Evolutionary conservation across 2,888 invertebrate species (phyloP), one percentile per base, ranked within the genome.

Genomic region (Heliconius cydno): DNA sequence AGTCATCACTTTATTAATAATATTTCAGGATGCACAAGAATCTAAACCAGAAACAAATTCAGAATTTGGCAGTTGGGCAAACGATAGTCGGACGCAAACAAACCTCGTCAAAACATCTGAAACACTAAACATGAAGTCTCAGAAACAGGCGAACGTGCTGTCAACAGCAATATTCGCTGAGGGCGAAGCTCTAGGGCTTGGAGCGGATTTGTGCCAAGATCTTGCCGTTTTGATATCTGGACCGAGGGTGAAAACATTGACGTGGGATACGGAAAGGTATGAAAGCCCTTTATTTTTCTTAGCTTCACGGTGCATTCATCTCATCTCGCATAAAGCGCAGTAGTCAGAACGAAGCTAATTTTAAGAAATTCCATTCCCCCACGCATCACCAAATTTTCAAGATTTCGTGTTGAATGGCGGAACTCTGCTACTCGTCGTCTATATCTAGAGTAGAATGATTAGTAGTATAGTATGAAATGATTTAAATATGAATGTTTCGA

Each of bases 241-340:
- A 85, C 97, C 97, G 0, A 92, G 97, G 73, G 96, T 97, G 83
- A 97, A 97, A 86, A 96, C 96, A 70, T 93, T 97, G 3, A 97
- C 96, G 10, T 97, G 97, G 97, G 95, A 96, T 78, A 92, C 96
- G 90, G 90, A 94, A 79, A 91, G 94, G 94, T 95, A 30, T 60
- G 60, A 60, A 60, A 60, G n/a, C 9, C n/a, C n/a, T 60, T 60
- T 60, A n/a, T 60, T 60, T n/a, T 60, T n/a, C n/a, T 60, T n/a
- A 60, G 60, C 60, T 60, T 60, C 22, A 52, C 0, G 9, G 1
- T 52, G 22, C 52, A 22, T 52, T 52, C 52, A 9, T 52, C 22
- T 52, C 7, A 52, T 52, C 6, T 52, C 6, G 52, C 19, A 52
- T 52, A 52, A 52, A 52, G 22, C 22, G 3, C 52, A 22, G 9